Evolutionary conservation across 2,888 invertebrate species (phyloP), one percentile per base, ranked within the genome.

Genomic region (Eupithecia abbreviata): DNA sequence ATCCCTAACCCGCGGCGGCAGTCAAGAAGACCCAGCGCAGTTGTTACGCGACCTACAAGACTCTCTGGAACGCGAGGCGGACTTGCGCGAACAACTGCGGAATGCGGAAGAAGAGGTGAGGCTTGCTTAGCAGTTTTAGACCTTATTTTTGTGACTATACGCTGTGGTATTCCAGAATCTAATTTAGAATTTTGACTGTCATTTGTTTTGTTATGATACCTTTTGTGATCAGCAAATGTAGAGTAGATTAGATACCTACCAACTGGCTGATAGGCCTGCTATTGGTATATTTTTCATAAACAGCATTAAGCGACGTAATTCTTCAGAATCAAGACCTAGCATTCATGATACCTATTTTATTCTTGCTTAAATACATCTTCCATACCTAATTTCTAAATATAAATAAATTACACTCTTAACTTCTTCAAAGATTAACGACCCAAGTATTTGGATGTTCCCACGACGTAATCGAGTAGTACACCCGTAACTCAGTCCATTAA

Each of bases 61-160:
- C 92, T 98, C 98, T 2, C 94, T 98, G 79, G 99, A 99, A 92
- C 95, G 99, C 45, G 99, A 99, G 91, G 98, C 98, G 1, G 99
- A 99, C 93, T 94, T 99, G 18, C 96, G 98, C 74, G 99, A 99
- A 90, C 99, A 99, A 90, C 93, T 99, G 13, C 96, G 97, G 81
- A 99, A 98, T 90, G 97, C 98, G 15, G 99, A 99, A 91, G 98
- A 98, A 92, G 99, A 99, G 96, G 97, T 97, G 93, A 72, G 15
- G 5, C 42, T 72, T 45, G 68, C 45, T 68, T 45, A 10, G n/a
- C 43, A n/a, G n/a, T 15, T 68, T 68, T n/a, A 43, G n/a, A 45
- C 10, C 68, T 45, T 45, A 68, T 10, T 68, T 45, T 45, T 45
- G 15, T 66, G 1, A 18, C 15, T 66, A 45, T 10, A 45, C 45